Conservation (phyloP, 1,140 invertebrate species). For the Drosophila quadrilineata region DNA sequence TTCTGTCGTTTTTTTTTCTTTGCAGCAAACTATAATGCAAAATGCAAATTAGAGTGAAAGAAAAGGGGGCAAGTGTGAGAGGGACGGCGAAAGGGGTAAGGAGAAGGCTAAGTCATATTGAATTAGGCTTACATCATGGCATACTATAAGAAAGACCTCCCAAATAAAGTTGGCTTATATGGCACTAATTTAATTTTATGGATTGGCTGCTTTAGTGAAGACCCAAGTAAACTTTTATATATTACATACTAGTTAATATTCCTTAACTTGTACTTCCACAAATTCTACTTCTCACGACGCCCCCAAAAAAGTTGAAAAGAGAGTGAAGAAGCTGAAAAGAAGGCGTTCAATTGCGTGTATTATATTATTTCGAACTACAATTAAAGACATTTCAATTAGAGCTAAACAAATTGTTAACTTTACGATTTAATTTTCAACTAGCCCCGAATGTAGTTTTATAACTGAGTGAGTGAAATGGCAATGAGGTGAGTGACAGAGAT, state of each 20-base stretch:
- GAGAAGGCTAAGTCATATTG: constrained; percentile 42
- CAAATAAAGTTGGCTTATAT: constrained; percentile 9
- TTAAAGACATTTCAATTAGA: constrained; percentile 43
- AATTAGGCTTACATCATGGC: constrained; percentile 48
- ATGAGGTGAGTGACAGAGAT: background rate
- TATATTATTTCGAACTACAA: constrained; percentile 26
- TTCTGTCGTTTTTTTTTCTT: constrained; percentile 12
- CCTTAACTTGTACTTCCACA: background rate
- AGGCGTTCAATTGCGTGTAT: constrained; percentile 30
- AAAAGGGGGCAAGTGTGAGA: constrained; percentile 24
- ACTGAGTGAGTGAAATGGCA: background rate
- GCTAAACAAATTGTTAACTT: constrained; percentile 41
- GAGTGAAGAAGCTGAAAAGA: background rate
- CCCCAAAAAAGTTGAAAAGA: background rate
- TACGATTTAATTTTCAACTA: constrained; percentile 12
- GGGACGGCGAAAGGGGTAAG: constrained; percentile 6
- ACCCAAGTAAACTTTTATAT: constrained; percentile 8
- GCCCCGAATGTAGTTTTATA: constrained; percentile 16
- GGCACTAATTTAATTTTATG: constrained; percentile 3
- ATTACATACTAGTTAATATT: background rate
- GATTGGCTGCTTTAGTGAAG: constrained; percentile 3
- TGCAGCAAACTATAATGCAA: constrained; percentile 48
- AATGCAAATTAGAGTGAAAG: constrained; percentile 61
- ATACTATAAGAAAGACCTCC: constrained; percentile 12
- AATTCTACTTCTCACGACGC: constrained; percentile 33